Base-by-base conservation (phyloP, 2,888 invertebrate species). In the Chamaedrilus cognettii region DNA sequence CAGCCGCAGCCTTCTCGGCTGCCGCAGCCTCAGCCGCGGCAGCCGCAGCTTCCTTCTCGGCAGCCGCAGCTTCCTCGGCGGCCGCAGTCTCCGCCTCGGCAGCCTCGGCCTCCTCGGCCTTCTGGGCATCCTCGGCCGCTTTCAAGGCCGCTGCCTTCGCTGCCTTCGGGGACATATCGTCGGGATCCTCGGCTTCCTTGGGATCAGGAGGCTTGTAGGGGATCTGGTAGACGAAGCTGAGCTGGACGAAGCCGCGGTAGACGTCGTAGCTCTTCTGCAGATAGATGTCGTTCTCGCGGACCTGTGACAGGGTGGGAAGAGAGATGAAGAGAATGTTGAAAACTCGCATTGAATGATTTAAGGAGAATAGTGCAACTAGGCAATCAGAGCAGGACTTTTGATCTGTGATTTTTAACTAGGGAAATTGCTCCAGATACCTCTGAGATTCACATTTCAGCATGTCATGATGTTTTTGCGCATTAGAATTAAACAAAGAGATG, bases 261-360 rank as follows among this genome's bases (percentile, higher is more conserved):
- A 79, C 75, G n/a, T 75, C 74, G 64, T 79, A 80, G 65, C 78
- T 80, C 67, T 76, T 79, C 73, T 82, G 81, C 5, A 81, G 73
- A 61, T 78, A 81, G 66, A 74, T 76, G 70, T 80, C 78, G 5
- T 78, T 77, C 42, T 73, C 80, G 30, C 72, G 69, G 1, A 78
- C 72, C 15, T 71, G 15, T 67, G 60, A 42, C 11, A 15, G 19
- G 42, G 42, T 15, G 11, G 11, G 19, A 19, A 19, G 42, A 15
- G 11, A 42, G 42, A 42, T 11, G 11, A 42, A 42, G 42, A 42
- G 42, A n/a, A n/a, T n/a, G n/a, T n/a, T n/a, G n/a, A n/a, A n/a
- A n/a, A n/a, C n/a, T n/a, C n/a, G n/a, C n/a, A n/a, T n/a, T n/a
- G n/a, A n/a, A n/a, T n/a, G n/a, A n/a, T n/a, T n/a, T n/a, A n/a